Evolutionary conservation across 2,113 vertebrate species (phyloP), one percentile per base, ranked within the genome.

Genomic region (Procavia capensis): DNA sequence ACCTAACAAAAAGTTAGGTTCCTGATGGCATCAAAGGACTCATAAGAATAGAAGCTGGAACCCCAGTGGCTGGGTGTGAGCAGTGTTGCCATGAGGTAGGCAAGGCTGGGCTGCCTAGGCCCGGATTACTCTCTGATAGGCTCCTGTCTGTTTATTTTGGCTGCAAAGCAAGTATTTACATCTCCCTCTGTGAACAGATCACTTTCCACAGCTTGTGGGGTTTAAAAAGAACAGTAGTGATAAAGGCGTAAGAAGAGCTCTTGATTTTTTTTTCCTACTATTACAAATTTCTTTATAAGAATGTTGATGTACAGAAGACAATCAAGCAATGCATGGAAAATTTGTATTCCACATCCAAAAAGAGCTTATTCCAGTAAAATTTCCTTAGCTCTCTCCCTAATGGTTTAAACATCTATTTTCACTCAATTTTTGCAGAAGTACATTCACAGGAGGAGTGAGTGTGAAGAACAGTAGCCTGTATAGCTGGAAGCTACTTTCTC

Each of bases 321-420:
- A 92, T 85, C 93, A 83, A 61, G 59, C 72, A 85, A 97, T 47
- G 57, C 92, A 96, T 0, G 63, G 96, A 96, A 98, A 98, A 98
- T 97, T 86, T 93, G 78, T 75, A 96, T 87, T 91, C 85, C 88
- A 93, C 90, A 78, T 97, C 95, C 78, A 97, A 96, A 95, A 89
- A 85, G 1, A 1, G 88, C 64, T 66, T 88, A 97, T 97, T 97
- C 92, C 96, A 97, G 95, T 91, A 97, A 95, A 96, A 97, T 96
- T 96, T 97, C 95, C 93, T 98, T 96, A 93, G 93, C 97, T 96
- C 45, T 91, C 89, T 96, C 93, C 95, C 82, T 98, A 93, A 98
- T 97, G 93, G 91, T 91, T 98, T 97, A 96, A 98, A 95, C 97
- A 98, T 97, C 83, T 95, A 96, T 84, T 97, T 96, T 97, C 96